Evolutionary conservation across 2,113 vertebrate genomes (phyloP).

Genomic region (Sinocyclocheilus anophthalmus): DNA sequence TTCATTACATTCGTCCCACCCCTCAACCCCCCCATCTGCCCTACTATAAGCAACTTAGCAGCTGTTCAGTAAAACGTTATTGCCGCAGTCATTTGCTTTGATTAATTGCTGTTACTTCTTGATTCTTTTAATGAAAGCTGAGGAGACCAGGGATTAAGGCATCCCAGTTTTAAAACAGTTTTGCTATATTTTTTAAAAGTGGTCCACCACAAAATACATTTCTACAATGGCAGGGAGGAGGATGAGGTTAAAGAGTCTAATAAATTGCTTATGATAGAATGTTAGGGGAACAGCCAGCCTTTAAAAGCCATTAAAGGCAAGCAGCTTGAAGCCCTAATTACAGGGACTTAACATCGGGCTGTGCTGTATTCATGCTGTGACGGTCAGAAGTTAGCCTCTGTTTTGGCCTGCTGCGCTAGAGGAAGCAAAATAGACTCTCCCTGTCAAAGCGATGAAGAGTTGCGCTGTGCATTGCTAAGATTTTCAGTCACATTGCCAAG

Average conservation of each 20-base stretch:
- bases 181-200: constrained; percentile 8
- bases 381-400: constrained; percentile 71
- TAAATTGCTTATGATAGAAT: constrained; percentile 63
- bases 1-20: background rate
- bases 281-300: constrained; percentile 53
- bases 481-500: constrained; percentile 30
- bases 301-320: constrained; percentile 73
- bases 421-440: constrained; percentile 63
- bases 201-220: constrained; percentile 49
- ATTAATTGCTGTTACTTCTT: background rate
- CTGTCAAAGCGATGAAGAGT: constrained; percentile 34
- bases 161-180: background rate
- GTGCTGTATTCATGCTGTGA: constrained; percentile 65
- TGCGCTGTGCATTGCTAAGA: background rate
- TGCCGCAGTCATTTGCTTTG: background rate
- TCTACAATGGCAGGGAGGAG: constrained; percentile 56
- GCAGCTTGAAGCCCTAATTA: constrained; percentile 78
- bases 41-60: background rate
- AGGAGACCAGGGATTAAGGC: constrained; percentile 27
- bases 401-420: constrained; percentile 57
- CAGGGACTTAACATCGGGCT: constrained; percentile 68
- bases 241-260: constrained; percentile 66
- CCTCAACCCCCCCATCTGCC: background rate
- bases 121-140: constrained; percentile 13
- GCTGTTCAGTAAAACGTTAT: constrained; percentile 8